phyloP scores from a whole-genome alignment of 2,797 vertebrate species.

The Remorina albescens region DNA sequence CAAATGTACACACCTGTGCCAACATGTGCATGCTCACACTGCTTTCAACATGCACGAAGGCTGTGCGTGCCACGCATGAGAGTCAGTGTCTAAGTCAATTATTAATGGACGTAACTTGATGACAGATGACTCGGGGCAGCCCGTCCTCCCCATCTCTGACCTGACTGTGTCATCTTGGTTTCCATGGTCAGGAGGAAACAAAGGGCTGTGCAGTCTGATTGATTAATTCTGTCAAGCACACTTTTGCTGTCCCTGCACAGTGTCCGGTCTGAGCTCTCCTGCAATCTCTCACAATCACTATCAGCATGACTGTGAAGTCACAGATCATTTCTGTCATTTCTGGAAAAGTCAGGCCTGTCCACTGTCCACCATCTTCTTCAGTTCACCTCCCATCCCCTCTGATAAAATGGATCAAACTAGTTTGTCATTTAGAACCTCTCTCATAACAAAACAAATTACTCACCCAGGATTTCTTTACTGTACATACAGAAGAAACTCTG shows the following conservation, averaged over 20 bases:
- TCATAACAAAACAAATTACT: background rate
- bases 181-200: constrained; percentile 66
- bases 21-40: constrained; percentile 15
- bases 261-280: constrained; percentile 59
- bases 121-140: constrained; percentile 69
- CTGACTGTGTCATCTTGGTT: constrained; percentile 72
- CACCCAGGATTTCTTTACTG: background rate
- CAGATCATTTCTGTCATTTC: constrained; percentile 61
- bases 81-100: constrained; percentile 72
- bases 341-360: background rate
- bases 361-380: constrained; percentile 17
- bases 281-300: constrained; percentile 73
- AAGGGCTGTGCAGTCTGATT: constrained; percentile 54
- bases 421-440: background rate
- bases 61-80: constrained; percentile 30
- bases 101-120: constrained; percentile 74
- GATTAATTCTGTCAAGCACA: constrained; percentile 78
- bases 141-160: constrained; percentile 60
- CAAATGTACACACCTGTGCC: constrained; percentile 47
- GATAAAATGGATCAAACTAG: constrained; percentile 3
- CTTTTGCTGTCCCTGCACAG: constrained; percentile 76
- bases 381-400: accelerated
- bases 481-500: background rate
- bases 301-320: constrained; percentile 64
- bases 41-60: constrained; percentile 24